Percentiles rank a stretch among this genome's conserved stretches.
Evolutionary conservation across 2,113 vertebrate species (phyloP).

Genomic region (Pycnonotus jocosus): DNA sequence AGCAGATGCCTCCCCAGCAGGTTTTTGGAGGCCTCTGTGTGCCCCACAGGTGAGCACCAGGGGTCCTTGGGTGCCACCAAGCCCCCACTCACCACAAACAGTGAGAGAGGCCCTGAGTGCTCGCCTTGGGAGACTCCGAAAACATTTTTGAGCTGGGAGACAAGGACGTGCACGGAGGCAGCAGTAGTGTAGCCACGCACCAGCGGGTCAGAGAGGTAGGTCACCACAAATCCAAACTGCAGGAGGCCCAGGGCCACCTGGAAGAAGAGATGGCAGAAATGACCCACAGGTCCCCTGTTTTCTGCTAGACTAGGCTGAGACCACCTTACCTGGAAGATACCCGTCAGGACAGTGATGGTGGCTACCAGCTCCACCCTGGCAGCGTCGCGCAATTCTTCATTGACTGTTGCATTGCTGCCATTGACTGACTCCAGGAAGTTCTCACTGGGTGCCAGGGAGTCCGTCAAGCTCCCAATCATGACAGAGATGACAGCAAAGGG

Average conservation of each 20-base stretch:
- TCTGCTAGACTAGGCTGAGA: background rate
- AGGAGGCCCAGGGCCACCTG: conserved; percentile 87
- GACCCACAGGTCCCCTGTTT: background rate
- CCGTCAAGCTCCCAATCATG: conserved; percentile 90
- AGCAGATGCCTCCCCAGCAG: background rate
- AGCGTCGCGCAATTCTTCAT: conserved; percentile 46
- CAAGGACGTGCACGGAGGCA: conserved; percentile 85
- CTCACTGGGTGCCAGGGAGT: conserved; percentile 79
- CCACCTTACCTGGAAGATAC: conserved; percentile 85
- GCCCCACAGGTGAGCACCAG: background rate
- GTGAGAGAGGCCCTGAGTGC: conserved; percentile 77
- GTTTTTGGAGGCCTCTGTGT: background rate
- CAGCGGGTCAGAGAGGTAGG: conserved; percentile 91
- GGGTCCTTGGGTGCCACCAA: background rate
- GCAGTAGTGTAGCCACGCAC: conserved; percentile 91
- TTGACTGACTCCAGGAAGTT: conserved; percentile 63
- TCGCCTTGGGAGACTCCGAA: conserved; percentile 77
- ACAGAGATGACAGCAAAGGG: conserved; percentile 93
- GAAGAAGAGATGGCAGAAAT: background rate
- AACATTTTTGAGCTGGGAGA: conserved; percentile 92
- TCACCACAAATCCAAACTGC: conserved; percentile 93
- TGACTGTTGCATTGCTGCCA: conserved; percentile 9
- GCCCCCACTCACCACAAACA: conserved; percentile 81
- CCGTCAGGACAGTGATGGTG: conserved; percentile 82
- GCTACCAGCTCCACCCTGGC: conserved; percentile 81